phyloP scores from a whole-genome alignment of 2,797 vertebrate genomes.

The Bryconaethiops microstoma region DNA sequence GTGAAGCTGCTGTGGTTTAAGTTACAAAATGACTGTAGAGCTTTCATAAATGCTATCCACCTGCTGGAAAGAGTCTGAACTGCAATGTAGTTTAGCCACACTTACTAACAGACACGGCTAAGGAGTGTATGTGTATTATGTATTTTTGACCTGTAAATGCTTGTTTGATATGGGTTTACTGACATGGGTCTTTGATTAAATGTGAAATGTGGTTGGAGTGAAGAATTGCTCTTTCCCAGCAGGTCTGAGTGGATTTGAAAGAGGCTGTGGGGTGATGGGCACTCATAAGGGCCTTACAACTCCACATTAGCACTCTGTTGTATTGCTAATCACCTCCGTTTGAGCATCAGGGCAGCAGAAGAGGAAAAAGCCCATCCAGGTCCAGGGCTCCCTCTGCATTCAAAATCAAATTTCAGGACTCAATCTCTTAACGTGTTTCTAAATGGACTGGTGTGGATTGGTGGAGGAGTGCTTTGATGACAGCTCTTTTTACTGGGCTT shows the following conservation, averaged over 20 bases:
- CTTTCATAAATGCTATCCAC: constrained; percentile 57
- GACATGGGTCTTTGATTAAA: not conserved
- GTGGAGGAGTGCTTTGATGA: constrained; percentile 76
- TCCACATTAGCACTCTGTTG: constrained; percentile 79
- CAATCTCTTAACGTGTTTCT: constrained; percentile 73
- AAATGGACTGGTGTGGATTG: constrained; percentile 79
- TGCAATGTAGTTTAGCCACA: constrained; percentile 45
- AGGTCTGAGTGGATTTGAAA: constrained; percentile 9
- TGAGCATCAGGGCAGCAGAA: constrained; percentile 75
- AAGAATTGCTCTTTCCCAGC: not conserved
- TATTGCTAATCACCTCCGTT: constrained; percentile 83
- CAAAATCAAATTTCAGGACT: constrained; percentile 77
- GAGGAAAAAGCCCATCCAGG: constrained; percentile 81
- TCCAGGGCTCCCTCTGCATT: constrained; percentile 78
- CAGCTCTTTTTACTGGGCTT: constrained; percentile 69
- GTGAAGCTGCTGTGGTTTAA: not conserved
- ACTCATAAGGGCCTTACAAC: constrained; percentile 71
- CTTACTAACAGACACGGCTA: not conserved
- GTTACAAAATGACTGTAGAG: constrained; percentile 18
- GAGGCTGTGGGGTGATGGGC: constrained; percentile 64
- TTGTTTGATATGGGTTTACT: not conserved
- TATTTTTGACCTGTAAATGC: not conserved
- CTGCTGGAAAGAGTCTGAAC: constrained; percentile 61
- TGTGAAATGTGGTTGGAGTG: not conserved
- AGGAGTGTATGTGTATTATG: not conserved